phyloP scores from a whole-genome alignment of 2,113 vertebrate species.

The Nothobranchius furzeri region DNA sequence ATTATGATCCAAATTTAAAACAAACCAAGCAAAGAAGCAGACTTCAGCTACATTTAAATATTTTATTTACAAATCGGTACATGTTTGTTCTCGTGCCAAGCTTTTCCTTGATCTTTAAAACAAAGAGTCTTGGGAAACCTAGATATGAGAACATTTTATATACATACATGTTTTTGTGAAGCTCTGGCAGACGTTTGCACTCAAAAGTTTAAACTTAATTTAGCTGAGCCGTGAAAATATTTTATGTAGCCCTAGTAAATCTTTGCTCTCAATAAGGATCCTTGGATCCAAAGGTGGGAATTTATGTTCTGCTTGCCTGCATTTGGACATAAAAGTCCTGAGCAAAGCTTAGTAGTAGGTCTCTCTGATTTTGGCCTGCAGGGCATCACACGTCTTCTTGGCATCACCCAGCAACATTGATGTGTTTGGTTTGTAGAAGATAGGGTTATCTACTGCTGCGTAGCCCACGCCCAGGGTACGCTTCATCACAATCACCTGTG shows the following conservation, averaged over 20 bases:
- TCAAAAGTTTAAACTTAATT: background rate
- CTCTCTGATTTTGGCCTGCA: slow-evolving; percentile 78
- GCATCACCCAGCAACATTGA: slow-evolving; percentile 81
- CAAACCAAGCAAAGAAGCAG: background rate
- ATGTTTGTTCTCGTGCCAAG: slow-evolving; percentile 13
- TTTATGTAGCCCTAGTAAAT: slow-evolving; percentile 18
- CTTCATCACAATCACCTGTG: slow-evolving; percentile 85
- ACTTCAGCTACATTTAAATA: slow-evolving; percentile 47
- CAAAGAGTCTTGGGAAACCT: background rate
- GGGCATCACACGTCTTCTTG: slow-evolving; percentile 79
- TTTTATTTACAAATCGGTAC: slow-evolving; percentile 77
- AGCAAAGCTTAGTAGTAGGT: slow-evolving; percentile 56
- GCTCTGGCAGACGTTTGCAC: background rate
- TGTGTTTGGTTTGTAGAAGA: slow-evolving; percentile 83
- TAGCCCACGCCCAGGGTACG: slow-evolving; percentile 82
- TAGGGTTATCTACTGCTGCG: slow-evolving; percentile 84
- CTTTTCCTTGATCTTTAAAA: slow-evolving; percentile 11
- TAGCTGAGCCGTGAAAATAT: background rate
- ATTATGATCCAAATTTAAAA: background rate
- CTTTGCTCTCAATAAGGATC: slow-evolving; percentile 9
- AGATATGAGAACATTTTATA: background rate
- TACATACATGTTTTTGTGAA: background rate
- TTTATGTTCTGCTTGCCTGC: background rate
- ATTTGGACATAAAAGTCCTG: background rate
- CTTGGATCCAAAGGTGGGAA: slow-evolving; percentile 1